Percentiles rank a stretch among this genome's conserved stretches.
Conservation (phyloP, 2,888 invertebrate genomes). For the Petrophora chlorosata region DNA sequence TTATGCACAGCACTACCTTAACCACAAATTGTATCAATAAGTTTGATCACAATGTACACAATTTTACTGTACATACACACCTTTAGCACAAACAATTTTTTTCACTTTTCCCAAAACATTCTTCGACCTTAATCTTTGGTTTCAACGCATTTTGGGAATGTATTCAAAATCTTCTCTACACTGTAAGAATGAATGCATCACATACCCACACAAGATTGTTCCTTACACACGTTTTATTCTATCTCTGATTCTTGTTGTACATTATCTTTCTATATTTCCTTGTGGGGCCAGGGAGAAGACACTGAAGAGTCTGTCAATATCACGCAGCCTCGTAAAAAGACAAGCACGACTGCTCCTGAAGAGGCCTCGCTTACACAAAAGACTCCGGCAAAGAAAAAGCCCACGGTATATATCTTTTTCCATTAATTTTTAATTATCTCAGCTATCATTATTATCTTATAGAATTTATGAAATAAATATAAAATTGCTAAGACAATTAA, state of each 20-base stretch:
- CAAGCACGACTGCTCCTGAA: constrained; percentile 78
- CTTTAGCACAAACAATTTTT: background rate
- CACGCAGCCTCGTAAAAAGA: constrained; percentile 76
- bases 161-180: background rate
- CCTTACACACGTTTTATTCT: constrained; percentile 20
- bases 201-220: constrained; percentile 6
- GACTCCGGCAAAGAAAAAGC: constrained; percentile 79
- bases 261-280: constrained; percentile 49
- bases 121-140: background rate
- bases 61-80: background rate
- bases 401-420: constrained; percentile 64
- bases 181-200: constrained; percentile 15
- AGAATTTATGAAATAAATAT: no score
- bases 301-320: constrained; percentile 79
- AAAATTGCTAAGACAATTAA: no score
- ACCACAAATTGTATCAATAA: background rate
- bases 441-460: constrained; percentile 36
- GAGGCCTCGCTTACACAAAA: constrained; percentile 80
- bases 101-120: background rate
- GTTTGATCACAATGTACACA: constrained; percentile 1
- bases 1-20: constrained; percentile 10
- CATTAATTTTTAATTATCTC: constrained; percentile 65
- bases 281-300: constrained; percentile 72
- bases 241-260: constrained; percentile 39
- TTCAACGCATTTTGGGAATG: constrained; percentile 23